Evolutionary conservation across 2,113 vertebrate species (phyloP).

Genomic region (Puma concolor): DNA sequence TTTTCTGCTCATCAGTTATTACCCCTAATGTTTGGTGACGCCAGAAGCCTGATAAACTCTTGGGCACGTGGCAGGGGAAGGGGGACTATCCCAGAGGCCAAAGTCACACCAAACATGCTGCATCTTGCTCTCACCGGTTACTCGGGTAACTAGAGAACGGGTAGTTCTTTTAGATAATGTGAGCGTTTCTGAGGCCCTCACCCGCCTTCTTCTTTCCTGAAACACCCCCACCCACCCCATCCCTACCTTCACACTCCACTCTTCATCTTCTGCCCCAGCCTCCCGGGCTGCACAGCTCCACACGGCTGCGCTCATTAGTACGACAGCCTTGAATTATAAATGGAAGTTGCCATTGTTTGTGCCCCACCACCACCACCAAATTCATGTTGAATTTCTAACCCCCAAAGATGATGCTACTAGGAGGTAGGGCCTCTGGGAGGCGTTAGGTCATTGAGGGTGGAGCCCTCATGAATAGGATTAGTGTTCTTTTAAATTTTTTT

Average conservation of each 20-base stretch:
- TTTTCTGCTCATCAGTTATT: neutral
- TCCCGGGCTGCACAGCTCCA: neutral
- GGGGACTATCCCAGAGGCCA: neutral
- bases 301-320: neutral
- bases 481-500: neutral
- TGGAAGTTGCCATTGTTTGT: neutral
- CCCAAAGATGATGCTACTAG: neutral
- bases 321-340: neutral
- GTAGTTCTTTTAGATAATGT: neutral
- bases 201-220: neutral
- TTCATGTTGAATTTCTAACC: neutral
- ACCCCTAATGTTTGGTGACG: neutral
- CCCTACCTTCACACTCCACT: neutral
- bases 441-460: neutral
- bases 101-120: neutral
- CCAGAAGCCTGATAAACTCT: neutral
- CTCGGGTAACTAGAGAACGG: neutral
- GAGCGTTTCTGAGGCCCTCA: neutral
- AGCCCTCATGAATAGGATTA: neutral
- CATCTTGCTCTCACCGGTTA: neutral
- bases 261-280: neutral
- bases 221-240: fast-evolving
- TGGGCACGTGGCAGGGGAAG: neutral
- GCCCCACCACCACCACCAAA: neutral
- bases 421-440: neutral